Base-by-base conservation (phyloP, 2,888 invertebrate species). In the Xylota sylvarum region DNA sequence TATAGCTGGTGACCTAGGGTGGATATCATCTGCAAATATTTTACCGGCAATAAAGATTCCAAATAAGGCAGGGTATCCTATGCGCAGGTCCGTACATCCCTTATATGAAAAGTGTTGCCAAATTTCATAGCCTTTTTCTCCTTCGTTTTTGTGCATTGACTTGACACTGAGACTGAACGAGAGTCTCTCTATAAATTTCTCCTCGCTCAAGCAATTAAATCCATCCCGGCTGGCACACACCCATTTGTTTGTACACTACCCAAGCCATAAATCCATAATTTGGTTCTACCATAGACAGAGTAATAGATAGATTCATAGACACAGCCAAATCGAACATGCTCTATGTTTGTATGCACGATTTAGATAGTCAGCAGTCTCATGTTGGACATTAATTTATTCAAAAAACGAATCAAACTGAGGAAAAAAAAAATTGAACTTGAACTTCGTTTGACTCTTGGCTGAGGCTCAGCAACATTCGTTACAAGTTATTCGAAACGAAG, bases 1-100 rank as follows among this genome's bases (percentile, higher is more conserved):
- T 73, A 86, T 73, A 82, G 82, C 86, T 86, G 77, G 77, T 86
- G 86, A 86, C 86, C 86, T 86, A 86, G 86, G 86, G 82, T 73
- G 56, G 80, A 60, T 80, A 80, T 86, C 80, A 81, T 81, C 81
- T 69, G 62, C 60, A 74, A 65, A 77, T 35, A 52, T 55, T 77
- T 56, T 69, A 77, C 86, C 86, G 86, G 86, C 73, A 67, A 78
- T 77, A 81, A 69, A 65, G 40, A 82, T 77, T 79, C 86, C 86
- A 82, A 86, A 82, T 86, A 82, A 77, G 86, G 86, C 58, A 73
- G 62, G 50, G 48, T 73, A 19, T 27, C 10, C 14, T 1, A n/a
- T 77, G 86, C 86, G 86, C 86, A 86, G 65, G 76, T 73, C 55
- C 23, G 62, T 19, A 64, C 62, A 50, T 73, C 67, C 86, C 77